Conservation (phyloP, 2,888 invertebrate genomes). For the Dyspetes luteomarginatus region DNA sequence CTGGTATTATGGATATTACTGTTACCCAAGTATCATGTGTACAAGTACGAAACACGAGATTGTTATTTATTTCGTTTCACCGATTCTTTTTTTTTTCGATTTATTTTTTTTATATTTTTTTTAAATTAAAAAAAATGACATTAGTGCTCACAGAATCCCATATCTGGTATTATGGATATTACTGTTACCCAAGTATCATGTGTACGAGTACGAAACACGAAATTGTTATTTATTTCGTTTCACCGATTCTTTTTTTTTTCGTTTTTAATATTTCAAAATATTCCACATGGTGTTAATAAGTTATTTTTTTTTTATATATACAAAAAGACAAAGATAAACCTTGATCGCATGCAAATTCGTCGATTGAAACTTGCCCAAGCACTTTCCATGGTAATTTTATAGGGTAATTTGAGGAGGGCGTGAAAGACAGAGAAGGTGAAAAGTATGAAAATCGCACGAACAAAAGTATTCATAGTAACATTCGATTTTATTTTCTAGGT, state of each 20-base stretch:
- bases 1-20: conserved; percentile 28
- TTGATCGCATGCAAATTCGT: conserved; percentile 36
- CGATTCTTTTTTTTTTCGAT: too few relatives aligned
- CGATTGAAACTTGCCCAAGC: conserved; percentile 60
- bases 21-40: conserved; percentile 3
- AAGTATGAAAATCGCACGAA: conserved; percentile 51
- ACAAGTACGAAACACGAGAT: conserved; percentile 22
- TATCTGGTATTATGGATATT: conserved; percentile 26
- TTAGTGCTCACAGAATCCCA: conserved; percentile 16
- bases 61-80: conserved; percentile 25
- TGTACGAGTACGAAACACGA: conserved; percentile 19
- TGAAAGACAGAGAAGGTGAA: conserved; percentile 62
- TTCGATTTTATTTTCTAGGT: conserved; percentile 59
- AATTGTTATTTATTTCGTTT: conserved; percentile 34
- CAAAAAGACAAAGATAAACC: conserved; percentile 2
- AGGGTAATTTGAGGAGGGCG: conserved; percentile 59
- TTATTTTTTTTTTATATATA: conserved; percentile 34
- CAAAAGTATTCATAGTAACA: conserved; percentile 42
- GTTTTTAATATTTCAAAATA: too few relatives aligned
- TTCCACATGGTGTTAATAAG: conserved; percentile 49
- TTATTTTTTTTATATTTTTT: conserved; percentile 21
- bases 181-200: conserved; percentile 13
- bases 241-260: conserved; percentile 12
- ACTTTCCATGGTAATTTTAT: conserved; percentile 57
- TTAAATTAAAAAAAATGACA: too few relatives aligned